These are phyloP conservation scores for Drosophila gaucha DNA, from an alignment of 2,888 invertebrate species.

Conservation along the genomic window DNA sequence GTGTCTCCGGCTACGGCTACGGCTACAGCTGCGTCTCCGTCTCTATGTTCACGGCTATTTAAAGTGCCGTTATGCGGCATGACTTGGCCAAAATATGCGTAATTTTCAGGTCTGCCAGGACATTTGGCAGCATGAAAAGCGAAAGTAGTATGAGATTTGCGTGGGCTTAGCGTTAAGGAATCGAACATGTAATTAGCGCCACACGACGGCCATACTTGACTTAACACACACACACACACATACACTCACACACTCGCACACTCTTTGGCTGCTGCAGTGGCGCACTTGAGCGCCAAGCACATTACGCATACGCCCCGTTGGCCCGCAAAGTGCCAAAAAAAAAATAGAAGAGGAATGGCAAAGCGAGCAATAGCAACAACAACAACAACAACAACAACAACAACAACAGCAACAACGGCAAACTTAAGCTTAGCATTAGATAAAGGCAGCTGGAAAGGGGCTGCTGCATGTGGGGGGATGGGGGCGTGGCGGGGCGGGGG, in stretches of 20 bases:
- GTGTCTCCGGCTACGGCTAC: slow-evolving; percentile 25
- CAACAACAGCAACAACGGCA: slow-evolving; percentile 15
- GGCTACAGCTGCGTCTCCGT: slow-evolving; percentile 25
- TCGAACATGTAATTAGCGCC: slow-evolving; percentile 37
- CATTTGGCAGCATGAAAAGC: slow-evolving; percentile 20
- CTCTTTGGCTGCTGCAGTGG: slow-evolving; percentile 51
- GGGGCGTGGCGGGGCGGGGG: not conserved
- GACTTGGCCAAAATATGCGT: slow-evolving; percentile 29
- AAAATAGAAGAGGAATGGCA: slow-evolving; percentile 2
- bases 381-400: too few relatives aligned
- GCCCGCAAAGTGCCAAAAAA: slow-evolving; percentile 36
- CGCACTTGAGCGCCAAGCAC: slow-evolving; percentile 69
- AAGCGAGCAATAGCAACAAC: too few relatives aligned
- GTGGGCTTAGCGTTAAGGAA: slow-evolving; percentile 1
- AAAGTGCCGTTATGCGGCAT: slow-evolving; percentile 20
- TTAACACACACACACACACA: slow-evolving; percentile 21
- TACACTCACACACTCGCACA: slow-evolving; percentile 7
- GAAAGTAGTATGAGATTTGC: slow-evolving; percentile 12
- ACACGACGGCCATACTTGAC: slow-evolving; percentile 19
- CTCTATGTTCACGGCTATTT: slow-evolving; percentile 7
- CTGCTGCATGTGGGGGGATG: not conserved
- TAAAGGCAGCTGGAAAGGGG: slow-evolving; percentile 23
- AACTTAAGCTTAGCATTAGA: slow-evolving; percentile 42
- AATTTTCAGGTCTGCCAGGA: too few relatives aligned
- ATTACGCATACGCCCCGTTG: slow-evolving; percentile 73